These are phyloP conservation scores for Meiosimyza decipiens DNA, from an alignment of 2,888 invertebrate species.

Conservation along the genomic window DNA sequence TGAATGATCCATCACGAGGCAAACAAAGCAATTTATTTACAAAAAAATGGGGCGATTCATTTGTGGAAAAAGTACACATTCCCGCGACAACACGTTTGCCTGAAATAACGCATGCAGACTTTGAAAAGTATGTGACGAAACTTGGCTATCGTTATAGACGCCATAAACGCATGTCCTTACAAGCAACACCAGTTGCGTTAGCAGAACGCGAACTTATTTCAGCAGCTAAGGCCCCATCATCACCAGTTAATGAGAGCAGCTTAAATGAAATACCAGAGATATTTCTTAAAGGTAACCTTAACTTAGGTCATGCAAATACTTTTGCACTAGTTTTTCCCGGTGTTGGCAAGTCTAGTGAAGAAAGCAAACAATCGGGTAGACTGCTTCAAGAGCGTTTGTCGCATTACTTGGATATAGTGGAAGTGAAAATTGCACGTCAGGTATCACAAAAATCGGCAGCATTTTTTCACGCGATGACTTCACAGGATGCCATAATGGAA, in stretches of 20 bases:
- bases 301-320: constrained; percentile 81
- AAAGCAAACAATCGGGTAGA: constrained; percentile 69
- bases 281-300: constrained; percentile 83
- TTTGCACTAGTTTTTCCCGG: constrained; percentile 88
- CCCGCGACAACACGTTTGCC: constrained; percentile 84
- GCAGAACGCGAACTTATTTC: constrained; percentile 42
- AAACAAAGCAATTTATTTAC: constrained; percentile 95
- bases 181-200: constrained; percentile 40
- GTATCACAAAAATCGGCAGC: constrained; percentile 92
- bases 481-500: constrained; percentile 96
- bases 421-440: constrained; percentile 68
- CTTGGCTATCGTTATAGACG: constrained; percentile 75
- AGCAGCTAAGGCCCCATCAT: constrained; percentile 37
- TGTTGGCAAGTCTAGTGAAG: constrained; percentile 66
- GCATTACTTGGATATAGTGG: constrained; percentile 94
- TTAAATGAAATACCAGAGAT: constrained; percentile 83
- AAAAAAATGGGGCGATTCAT: constrained; percentile 97
- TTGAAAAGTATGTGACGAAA: constrained; percentile 87
- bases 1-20: constrained; percentile 93
- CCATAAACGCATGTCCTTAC: constrained; percentile 69
- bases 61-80: constrained; percentile 85
- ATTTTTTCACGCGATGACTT: constrained; percentile 98
- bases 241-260: constrained; percentile 53
- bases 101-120: constrained; percentile 84
- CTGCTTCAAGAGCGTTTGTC: constrained; percentile 90